phyloP scores from a whole-genome alignment of 37 sponge, comb jelly and placozoan species.

The Haliclona indistincta region DNA sequence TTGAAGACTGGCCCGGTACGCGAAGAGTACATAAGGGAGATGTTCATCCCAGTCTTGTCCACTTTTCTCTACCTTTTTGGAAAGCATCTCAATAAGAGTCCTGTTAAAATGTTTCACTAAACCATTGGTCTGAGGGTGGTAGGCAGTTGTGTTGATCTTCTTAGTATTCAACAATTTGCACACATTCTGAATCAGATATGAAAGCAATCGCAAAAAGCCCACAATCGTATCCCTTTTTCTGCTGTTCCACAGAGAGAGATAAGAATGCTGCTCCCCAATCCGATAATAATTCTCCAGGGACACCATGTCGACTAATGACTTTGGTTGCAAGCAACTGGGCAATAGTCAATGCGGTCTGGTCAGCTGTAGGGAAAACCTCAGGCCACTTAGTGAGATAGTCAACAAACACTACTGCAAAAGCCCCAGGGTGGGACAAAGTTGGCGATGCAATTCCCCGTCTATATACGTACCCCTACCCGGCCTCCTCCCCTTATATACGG shows the following conservation, averaged over 20 bases:
- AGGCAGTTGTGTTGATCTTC: too few species aligned
- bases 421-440: too few species aligned
- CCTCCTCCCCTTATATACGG: too few species aligned
- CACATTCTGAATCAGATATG: constrained; percentile 15
- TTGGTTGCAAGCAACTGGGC: constrained; percentile 33
- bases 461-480: too few species aligned
- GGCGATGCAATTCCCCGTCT: too few species aligned
- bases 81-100: constrained; percentile 24
- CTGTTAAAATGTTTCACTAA: constrained; percentile 44
- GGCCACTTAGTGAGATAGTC: too few species aligned
- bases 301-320: constrained; percentile 40
- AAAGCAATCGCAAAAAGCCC: constrained; percentile 24
- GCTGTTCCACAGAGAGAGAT: too few species aligned
- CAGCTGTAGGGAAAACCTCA: constrained; percentile 34
- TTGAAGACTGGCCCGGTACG: constrained; percentile 32
- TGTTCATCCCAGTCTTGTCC: constrained; percentile 30
- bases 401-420: too few species aligned
- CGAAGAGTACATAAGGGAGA: constrained; percentile 34
- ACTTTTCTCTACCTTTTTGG: constrained; percentile 7
- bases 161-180: constrained; percentile 4
- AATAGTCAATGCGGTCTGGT: constrained; percentile 35
- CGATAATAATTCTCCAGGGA: constrained; percentile 24
- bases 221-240: too few species aligned
- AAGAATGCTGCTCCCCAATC: too few species aligned
- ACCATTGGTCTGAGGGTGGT: too few species aligned